phyloP scores from a whole-genome alignment of 1,140 invertebrate genomes.

The Trichogramma pretiosum region DNA sequence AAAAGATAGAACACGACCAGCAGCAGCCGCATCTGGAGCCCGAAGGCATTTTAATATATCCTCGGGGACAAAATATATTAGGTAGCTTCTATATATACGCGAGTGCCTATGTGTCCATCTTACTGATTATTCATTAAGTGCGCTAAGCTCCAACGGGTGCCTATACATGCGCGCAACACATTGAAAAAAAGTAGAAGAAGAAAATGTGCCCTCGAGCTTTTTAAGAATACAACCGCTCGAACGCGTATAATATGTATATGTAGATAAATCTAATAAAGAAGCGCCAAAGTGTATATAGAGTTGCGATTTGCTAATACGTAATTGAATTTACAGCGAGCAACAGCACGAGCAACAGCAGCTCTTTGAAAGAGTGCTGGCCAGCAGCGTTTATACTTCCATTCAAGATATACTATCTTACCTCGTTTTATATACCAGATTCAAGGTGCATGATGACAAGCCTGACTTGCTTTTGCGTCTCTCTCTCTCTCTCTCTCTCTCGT shows the following conservation, averaged over 20 bases:
- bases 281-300: slow-evolving; percentile 12
- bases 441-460: slow-evolving; percentile 4
- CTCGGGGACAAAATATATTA: background rate
- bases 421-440: slow-evolving; percentile 4
- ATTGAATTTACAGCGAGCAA: slow-evolving; percentile 40
- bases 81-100: background rate
- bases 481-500: slow-evolving; percentile 17
- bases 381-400: no score
- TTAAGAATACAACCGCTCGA: no score
- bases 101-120: slow-evolving; percentile 3
- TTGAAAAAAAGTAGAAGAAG: no score
- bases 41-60: slow-evolving; percentile 12
- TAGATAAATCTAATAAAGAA: no score
- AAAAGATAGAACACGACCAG: background rate
- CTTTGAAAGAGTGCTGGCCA: no score
- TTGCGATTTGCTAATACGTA: slow-evolving; percentile 36
- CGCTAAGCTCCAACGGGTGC: no score
- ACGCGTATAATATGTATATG: no score
- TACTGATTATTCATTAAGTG: slow-evolving; percentile 22
- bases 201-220: no score
- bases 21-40: slow-evolving; percentile 4
- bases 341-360: no score
- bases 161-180: no score
- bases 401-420: slow-evolving; percentile 33
- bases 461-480: slow-evolving; percentile 37